Percentiles rank a stretch among this genome's conserved stretches.
phyloP scores from a whole-genome alignment of 1,140 invertebrate genomes.

The Oryzaephilus surinamensis region DNA sequence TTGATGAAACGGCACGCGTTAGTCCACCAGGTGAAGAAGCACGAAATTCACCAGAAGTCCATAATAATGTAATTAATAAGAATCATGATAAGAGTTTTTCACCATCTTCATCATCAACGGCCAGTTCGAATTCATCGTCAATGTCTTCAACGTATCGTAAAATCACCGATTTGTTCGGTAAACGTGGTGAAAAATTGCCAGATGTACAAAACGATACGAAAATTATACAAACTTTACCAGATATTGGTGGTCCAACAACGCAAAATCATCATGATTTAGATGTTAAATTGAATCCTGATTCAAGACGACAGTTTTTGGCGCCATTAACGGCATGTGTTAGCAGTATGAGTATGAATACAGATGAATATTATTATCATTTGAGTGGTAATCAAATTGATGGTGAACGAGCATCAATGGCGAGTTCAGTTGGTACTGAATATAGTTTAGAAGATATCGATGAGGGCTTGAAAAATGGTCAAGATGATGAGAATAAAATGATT shows the following conservation, averaged over 20 bases:
- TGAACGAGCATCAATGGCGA: conserved; percentile 40
- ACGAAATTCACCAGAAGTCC: conserved; percentile 37
- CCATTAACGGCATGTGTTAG: conserved; percentile 64
- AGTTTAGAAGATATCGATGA: conserved; percentile 57
- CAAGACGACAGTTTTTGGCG: conserved; percentile 61
- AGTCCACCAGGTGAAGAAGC: conserved; percentile 45
- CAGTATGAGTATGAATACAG: too few relatives aligned
- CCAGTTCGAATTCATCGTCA: conserved; percentile 41
- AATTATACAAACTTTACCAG: conserved; percentile 30
- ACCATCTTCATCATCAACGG: conserved; percentile 43
- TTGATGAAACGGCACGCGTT: conserved; percentile 35
- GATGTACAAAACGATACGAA: conserved; percentile 24
- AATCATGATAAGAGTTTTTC: conserved; percentile 41
- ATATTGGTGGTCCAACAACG: conserved; percentile 40
- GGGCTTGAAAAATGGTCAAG: conserved; percentile 39
- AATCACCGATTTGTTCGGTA: conserved; percentile 53
- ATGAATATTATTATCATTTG: conserved; percentile 53
- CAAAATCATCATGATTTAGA: conserved; percentile 12
- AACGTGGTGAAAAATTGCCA: conserved; percentile 32
- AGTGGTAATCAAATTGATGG: conserved; percentile 36
- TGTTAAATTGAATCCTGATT: conserved; percentile 35
- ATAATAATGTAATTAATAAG: conserved; percentile 13
- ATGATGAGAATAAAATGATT: conserved; percentile 38
- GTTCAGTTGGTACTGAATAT: conserved; percentile 44
- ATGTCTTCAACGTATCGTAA: conserved; percentile 54